These are phyloP conservation scores for Grus americana DNA, from an alignment of 2,113 vertebrate genomes.

Conservation along the genomic window DNA sequence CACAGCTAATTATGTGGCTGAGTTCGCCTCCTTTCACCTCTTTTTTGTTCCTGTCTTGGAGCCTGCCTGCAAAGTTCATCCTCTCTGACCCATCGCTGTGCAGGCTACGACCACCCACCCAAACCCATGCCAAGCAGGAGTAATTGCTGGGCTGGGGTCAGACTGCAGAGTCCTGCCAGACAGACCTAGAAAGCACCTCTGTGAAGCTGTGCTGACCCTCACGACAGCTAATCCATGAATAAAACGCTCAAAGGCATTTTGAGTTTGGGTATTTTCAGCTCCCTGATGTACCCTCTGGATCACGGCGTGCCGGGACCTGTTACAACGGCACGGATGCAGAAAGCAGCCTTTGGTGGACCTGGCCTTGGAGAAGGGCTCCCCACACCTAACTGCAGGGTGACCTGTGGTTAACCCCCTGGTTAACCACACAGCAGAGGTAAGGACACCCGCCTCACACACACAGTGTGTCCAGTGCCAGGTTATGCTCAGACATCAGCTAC, in stretches of 20 bases:
- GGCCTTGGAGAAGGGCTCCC: neutral
- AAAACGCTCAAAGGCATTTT: neutral
- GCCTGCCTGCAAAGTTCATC: neutral
- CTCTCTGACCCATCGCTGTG: neutral
- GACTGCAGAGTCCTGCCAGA: neutral
- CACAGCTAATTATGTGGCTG: neutral
- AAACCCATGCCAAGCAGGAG: fast-evolving
- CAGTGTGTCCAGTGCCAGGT: fast-evolving
- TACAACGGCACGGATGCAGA: fast-evolving
- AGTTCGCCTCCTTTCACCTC: neutral
- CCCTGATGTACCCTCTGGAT: fast-evolving
- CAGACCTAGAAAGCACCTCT: neutral
- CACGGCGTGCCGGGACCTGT: fast-evolving
- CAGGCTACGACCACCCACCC: neutral
- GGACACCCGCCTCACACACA: neutral
- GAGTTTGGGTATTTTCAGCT: neutral
- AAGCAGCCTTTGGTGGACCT: neutral
- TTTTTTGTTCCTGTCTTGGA: neutral
- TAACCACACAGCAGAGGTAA: neutral
- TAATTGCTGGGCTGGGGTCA: neutral
- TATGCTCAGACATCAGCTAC: neutral
- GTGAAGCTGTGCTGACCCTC: neutral
- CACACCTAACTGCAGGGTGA: fast-evolving
- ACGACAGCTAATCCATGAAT: fast-evolving
- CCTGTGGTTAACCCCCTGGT: neutral